Conservation (phyloP, 37 sponge, comb jelly and placozoan species). For the Haliclona indistincta region DNA sequence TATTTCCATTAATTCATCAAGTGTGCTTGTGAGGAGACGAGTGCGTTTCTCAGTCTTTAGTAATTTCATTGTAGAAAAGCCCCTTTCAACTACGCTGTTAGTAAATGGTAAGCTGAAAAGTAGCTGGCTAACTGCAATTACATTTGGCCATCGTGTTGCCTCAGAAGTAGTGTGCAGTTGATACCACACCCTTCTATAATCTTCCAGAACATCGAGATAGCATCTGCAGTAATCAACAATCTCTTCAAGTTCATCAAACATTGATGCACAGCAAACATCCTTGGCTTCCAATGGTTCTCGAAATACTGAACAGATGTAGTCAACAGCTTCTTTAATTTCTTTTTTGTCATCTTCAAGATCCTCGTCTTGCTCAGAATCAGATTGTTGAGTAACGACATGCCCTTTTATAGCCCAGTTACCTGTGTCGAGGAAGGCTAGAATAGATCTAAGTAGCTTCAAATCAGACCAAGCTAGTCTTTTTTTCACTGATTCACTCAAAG, state of each 20-base stretch:
- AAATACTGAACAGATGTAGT: conserved; percentile 37
- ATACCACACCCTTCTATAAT: conserved; percentile 59
- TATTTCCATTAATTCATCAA: conserved; percentile 62
- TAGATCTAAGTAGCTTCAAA: conserved; percentile 31
- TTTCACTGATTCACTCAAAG: conserved; percentile 32
- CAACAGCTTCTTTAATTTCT: conserved; percentile 50
- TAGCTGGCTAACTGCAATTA: conserved; percentile 39
- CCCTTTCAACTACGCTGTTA: conserved; percentile 48
- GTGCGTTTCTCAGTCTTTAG: conserved; percentile 38
- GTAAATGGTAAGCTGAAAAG: conserved; percentile 64
- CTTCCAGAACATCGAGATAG: conserved; percentile 42
- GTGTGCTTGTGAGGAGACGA: conserved; percentile 17
- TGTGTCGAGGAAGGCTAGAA: conserved; percentile 49
- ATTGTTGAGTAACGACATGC: not conserved
- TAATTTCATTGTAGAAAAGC: conserved; percentile 44
- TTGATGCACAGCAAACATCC: conserved; percentile 5
- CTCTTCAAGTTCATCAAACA: conserved; percentile 53
- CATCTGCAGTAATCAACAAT: conserved; percentile 32
- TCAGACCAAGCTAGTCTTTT: conserved; percentile 55
- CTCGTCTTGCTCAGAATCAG: not conserved
- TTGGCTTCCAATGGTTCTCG: conserved; percentile 58
- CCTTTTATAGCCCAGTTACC: conserved; percentile 23
- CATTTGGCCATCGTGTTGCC: conserved; percentile 44
- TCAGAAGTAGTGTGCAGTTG: conserved; percentile 52
- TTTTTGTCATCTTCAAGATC: not conserved